A percentile compares a stretch with the other conserved stretches of the same genome.
Conservation (phyloP, 2,113 vertebrate species). For the Chunga burmeisteri region DNA sequence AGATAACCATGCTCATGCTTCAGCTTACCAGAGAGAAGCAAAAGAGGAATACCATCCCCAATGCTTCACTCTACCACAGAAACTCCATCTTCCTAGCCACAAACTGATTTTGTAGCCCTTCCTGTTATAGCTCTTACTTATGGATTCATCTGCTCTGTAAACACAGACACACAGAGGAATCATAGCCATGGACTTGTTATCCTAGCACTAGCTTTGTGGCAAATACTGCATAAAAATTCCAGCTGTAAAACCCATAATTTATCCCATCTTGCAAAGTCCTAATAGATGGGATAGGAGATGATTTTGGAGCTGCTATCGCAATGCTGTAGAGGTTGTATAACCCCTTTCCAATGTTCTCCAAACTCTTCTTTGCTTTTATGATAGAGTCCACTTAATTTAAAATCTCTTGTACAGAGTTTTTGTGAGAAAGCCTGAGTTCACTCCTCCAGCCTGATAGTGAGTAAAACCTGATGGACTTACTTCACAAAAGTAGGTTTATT, state of each 20-base stretch:
- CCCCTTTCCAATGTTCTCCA: neutral
- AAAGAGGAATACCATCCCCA: neutral
- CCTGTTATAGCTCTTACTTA: neutral
- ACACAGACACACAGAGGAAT: neutral
- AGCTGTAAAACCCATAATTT: rapidly evolving
- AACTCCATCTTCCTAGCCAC: neutral
- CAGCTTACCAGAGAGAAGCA: neutral
- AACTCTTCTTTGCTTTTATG: neutral
- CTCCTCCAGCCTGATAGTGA: neutral
- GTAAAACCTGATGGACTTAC: neutral
- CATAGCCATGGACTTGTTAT: neutral
- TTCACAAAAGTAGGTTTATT: neutral
- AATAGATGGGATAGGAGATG: neutral
- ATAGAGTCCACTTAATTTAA: neutral
- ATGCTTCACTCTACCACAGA: neutral
- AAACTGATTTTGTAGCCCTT: neutral
- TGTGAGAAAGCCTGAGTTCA: neutral
- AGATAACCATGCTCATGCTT: rapidly evolving
- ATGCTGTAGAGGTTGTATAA: neutral
- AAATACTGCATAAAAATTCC: neutral
- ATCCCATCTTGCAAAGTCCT: neutral
- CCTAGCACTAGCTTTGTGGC: neutral
- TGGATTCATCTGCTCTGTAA: neutral
- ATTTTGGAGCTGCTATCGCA: neutral
- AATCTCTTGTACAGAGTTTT: neutral